A percentile compares a stretch with the other conserved stretches of the same genome.
Conservation (phyloP, 2,888 invertebrate species). For the Diarsia rubi region DNA sequence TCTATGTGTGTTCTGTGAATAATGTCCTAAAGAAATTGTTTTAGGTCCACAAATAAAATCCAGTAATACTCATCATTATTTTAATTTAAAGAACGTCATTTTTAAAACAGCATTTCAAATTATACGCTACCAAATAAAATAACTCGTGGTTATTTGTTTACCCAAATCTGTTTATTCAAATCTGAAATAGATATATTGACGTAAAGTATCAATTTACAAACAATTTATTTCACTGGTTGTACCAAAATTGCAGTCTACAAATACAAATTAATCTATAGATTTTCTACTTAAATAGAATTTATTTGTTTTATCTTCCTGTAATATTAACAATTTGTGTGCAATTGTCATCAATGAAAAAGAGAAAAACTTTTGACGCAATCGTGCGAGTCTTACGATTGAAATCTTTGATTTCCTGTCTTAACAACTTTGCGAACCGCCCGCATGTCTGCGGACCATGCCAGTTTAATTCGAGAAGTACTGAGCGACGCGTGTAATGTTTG, state of each 20-base stretch:
- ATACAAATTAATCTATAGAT: conserved; percentile 7
- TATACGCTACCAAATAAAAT: conserved; percentile 64
- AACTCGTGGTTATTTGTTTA: conserved; percentile 12
- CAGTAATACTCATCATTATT: conserved; percentile 65
- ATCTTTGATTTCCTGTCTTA: background rate
- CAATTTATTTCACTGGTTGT: background rate
- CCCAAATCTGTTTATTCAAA: background rate
- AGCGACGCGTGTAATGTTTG: background rate
- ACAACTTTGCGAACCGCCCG: background rate
- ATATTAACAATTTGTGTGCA: background rate
- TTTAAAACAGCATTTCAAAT: conserved; percentile 75
- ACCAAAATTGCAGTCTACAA: background rate
- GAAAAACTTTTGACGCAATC: background rate
- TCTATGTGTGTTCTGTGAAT: background rate
- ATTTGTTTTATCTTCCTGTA: background rate
- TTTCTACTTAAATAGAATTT: background rate
- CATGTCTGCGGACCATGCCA: background rate
- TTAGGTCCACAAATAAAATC: conserved; percentile 36
- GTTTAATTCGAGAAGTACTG: background rate
- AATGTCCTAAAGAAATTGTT: background rate
- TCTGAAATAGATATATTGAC: background rate
- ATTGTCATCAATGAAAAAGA: background rate
- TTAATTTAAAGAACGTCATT: conserved; percentile 74
- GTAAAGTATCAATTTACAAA: background rate
- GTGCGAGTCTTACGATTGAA: background rate